These are phyloP conservation scores for Pyrrhosoma nymphula DNA, from an alignment of 2,888 invertebrate species.

Conservation along the genomic window DNA sequence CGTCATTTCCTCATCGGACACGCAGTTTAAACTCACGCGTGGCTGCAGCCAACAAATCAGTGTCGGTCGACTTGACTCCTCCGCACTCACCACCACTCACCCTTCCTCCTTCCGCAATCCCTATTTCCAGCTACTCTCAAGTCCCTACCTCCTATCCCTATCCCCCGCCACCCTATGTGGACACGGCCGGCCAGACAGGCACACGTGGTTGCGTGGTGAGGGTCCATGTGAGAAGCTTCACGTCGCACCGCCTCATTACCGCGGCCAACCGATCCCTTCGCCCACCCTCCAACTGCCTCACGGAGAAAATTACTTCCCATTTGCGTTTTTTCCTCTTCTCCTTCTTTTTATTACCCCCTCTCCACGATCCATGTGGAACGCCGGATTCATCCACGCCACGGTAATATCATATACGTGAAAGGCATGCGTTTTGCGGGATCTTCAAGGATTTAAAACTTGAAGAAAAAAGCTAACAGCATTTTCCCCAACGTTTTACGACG, in stretches of 20 bases:
- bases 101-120: neutral
- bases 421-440: neutral
- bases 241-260: constrained; percentile 21
- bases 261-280: neutral
- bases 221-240: neutral
- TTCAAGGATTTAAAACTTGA: no score
- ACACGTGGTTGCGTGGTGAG: neutral
- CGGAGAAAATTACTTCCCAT: neutral
- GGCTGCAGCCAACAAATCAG: neutral
- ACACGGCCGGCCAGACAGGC: neutral
- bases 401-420: neutral
- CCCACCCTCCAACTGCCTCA: neutral
- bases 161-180: neutral
- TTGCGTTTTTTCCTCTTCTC: neutral
- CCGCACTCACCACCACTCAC: neutral
- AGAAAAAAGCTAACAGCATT: no score
- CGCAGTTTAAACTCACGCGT: neutral
- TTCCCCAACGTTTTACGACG: no score
- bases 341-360: no score
- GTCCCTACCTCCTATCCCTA: neutral
- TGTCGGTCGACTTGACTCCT: neutral
- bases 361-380: neutral
- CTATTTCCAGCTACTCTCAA: no score
- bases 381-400: neutral
- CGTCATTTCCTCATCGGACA: neutral